phyloP scores from a whole-genome alignment of 2,113 vertebrate species.

The Pungitius pungitius region DNA sequence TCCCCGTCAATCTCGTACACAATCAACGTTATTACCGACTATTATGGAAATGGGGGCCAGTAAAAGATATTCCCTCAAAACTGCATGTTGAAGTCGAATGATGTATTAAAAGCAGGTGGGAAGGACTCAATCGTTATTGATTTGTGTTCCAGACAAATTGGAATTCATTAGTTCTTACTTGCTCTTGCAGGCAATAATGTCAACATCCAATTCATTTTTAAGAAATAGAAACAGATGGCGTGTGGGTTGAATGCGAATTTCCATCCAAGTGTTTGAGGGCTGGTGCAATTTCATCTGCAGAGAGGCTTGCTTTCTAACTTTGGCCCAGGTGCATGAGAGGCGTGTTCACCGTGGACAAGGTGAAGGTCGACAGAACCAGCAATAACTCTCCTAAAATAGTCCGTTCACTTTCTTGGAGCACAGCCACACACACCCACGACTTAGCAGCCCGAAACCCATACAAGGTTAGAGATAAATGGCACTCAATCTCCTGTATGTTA shows the following conservation, averaged over 20 bases:
- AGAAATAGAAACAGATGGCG: conserved; percentile 1
- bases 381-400: conserved; percentile 45
- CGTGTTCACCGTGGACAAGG: conserved; percentile 24
- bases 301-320: conserved; percentile 55
- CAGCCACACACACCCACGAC: conserved; percentile 37
- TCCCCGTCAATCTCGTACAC: conserved; percentile 50
- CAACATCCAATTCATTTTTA: conserved; percentile 27
- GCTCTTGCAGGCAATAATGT: conserved; percentile 15
- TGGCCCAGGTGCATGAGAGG: conserved; percentile 34
- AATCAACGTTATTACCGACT: conserved; percentile 59
- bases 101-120: conserved; percentile 32
- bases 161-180: conserved; percentile 22
- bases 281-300: conserved; percentile 38
- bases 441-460: conserved; percentile 21
- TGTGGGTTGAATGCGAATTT: conserved; percentile 24
- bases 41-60: conserved; percentile 45
- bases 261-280: conserved; percentile 27
- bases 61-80: conserved; percentile 54
- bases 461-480: conserved; percentile 38
- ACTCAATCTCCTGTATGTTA: not conserved
- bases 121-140: conserved; percentile 1
- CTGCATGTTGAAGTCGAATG: conserved; percentile 27
- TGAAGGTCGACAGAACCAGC: conserved; percentile 42
- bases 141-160: conserved; percentile 40
- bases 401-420: conserved; percentile 42